These are phyloP conservation scores for Ectropis crepuscularia DNA, from an alignment of 2,888 invertebrate genomes.

Conservation along the genomic window DNA sequence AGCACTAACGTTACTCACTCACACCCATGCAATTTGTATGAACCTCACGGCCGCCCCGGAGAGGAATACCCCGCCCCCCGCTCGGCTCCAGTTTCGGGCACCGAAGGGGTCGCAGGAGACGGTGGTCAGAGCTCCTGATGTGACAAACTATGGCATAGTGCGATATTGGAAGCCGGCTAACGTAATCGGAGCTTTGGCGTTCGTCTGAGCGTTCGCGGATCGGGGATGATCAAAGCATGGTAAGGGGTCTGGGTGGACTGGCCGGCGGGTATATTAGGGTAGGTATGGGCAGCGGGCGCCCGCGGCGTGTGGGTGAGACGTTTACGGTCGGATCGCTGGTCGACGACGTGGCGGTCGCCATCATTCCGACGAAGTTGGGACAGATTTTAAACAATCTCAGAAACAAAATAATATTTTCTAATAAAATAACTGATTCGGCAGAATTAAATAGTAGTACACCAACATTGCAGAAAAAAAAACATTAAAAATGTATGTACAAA, in stretches of 20 bases:
- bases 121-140: slow-evolving; percentile 77
- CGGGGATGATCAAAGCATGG: slow-evolving; percentile 43
- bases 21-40: slow-evolving; percentile 80
- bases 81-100: slow-evolving; percentile 51
- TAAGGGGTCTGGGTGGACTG: slow-evolving; percentile 53
- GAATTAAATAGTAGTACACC: too few relatives aligned
- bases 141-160: slow-evolving; percentile 79
- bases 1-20: slow-evolving; percentile 78
- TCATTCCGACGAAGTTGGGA: slow-evolving; percentile 15
- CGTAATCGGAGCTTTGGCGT: slow-evolving; percentile 53
- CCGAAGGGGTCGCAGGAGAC: slow-evolving; percentile 62
- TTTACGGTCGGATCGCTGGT: slow-evolving; percentile 83
- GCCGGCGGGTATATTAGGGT: slow-evolving; percentile 67
- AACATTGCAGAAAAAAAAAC: too few relatives aligned
- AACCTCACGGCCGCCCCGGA: slow-evolving; percentile 53
- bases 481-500: too few relatives aligned
- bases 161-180: slow-evolving; percentile 71
- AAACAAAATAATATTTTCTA: too few relatives aligned
- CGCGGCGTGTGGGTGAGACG: slow-evolving; percentile 83
- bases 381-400: neutral
- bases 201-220: slow-evolving; percentile 40
- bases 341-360: slow-evolving; percentile 71
- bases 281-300: slow-evolving; percentile 75
- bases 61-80: slow-evolving; percentile 58
- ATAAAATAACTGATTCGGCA: too few relatives aligned